Conservation (phyloP, 2,113 vertebrate species). For the Machaerirhynchus nigripectus region DNA sequence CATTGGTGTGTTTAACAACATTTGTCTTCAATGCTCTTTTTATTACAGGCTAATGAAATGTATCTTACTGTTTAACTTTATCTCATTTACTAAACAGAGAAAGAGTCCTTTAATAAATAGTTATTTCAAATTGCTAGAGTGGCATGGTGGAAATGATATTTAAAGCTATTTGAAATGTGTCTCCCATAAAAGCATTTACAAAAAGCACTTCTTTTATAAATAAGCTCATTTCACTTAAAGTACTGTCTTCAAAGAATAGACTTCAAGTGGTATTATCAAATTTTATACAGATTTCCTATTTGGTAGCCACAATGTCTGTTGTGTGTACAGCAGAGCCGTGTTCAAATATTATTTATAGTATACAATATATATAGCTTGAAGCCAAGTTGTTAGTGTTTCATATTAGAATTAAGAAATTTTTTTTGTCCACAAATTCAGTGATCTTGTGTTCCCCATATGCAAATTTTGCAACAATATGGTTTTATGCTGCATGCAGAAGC, state of each 20-base stretch:
- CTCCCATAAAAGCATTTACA: slow-evolving; percentile 51
- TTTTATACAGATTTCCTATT: slow-evolving; percentile 68
- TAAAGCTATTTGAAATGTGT: slow-evolving; percentile 69
- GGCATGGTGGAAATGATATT: slow-evolving; percentile 64
- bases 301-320: slow-evolving; percentile 57
- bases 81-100: slow-evolving; percentile 52
- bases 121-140: slow-evolving; percentile 65
- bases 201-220: slow-evolving; percentile 55
- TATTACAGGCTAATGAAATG: slow-evolving; percentile 50
- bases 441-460: slow-evolving; percentile 46
- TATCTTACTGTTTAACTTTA: slow-evolving; percentile 63
- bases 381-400: slow-evolving; percentile 40
- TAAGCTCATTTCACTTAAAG: slow-evolving; percentile 61
- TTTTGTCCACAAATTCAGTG: slow-evolving; percentile 29
- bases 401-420: background rate
- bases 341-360: slow-evolving; percentile 62
- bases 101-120: slow-evolving; percentile 70
- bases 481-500: background rate
- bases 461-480: background rate
- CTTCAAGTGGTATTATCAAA: slow-evolving; percentile 69
- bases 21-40: slow-evolving; percentile 50
- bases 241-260: slow-evolving; percentile 69
- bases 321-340: slow-evolving; percentile 22
- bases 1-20: slow-evolving; percentile 25
- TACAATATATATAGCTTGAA: slow-evolving; percentile 22